A percentile compares a stretch with the other conserved stretches of the same genome.
Conservation (phyloP, 2,888 invertebrate genomes). For the Luffia ferchaultella region DNA sequence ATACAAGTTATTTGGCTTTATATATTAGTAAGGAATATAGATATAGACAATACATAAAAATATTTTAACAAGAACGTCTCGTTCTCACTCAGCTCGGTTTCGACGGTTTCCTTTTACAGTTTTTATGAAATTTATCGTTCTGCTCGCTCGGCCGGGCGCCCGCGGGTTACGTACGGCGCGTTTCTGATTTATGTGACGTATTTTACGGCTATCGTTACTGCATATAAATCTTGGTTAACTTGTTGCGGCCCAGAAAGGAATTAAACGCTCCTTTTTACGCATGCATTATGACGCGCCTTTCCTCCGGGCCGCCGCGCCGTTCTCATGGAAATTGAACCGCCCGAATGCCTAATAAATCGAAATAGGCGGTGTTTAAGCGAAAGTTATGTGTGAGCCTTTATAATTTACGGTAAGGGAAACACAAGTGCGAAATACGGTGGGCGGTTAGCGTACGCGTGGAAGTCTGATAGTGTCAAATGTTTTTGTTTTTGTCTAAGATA, state of each 20-base stretch:
- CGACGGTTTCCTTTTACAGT: constrained; percentile 7
- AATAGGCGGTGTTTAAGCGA: not conserved
- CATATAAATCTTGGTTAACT: constrained; percentile 51
- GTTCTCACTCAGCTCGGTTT: not conserved
- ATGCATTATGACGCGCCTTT: not conserved
- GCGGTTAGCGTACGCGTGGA: not conserved
- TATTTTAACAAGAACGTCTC: no score
- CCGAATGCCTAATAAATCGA: not conserved
- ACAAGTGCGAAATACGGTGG: not conserved
- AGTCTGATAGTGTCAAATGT: not conserved
- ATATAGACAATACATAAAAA: no score
- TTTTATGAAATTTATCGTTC: constrained; percentile 26
- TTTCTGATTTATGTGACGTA: constrained; percentile 41
- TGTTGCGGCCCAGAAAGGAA: constrained; percentile 28
- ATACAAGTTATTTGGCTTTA: no score
- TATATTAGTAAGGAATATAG: no score
- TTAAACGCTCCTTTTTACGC: constrained; percentile 10
- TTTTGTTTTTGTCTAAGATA: not conserved
- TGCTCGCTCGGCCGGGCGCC: not conserved
- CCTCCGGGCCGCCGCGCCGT: not conserved
- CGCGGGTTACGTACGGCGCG: constrained; percentile 26
- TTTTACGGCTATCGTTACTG: constrained; percentile 45
- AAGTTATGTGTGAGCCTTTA: not conserved
- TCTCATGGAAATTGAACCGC: not conserved
- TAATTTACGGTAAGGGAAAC: not conserved